These are phyloP conservation scores for Acronicta leporina DNA, from an alignment of 2,888 invertebrate genomes.

Conservation along the genomic window DNA sequence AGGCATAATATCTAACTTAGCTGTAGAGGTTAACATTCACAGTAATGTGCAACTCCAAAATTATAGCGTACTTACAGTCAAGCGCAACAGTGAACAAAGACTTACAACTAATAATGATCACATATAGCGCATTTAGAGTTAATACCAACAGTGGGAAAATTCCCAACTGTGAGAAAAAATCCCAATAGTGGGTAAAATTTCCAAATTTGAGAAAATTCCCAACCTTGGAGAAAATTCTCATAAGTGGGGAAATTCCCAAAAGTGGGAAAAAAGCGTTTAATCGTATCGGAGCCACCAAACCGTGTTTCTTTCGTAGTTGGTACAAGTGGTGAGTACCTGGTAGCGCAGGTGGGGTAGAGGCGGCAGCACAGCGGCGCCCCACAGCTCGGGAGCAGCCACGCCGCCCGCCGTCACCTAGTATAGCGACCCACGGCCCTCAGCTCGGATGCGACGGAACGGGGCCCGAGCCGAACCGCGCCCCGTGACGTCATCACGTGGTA, in stretches of 20 bases:
- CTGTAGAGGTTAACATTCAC: not conserved
- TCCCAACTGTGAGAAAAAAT: constrained; percentile 5
- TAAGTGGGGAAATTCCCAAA: too few species aligned
- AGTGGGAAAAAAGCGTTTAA: constrained; percentile 21
- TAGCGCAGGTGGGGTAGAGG: constrained; percentile 77
- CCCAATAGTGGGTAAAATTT: constrained; percentile 1
- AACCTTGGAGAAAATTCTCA: too few species aligned
- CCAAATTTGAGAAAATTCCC: too few species aligned
- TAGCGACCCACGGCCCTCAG: constrained; percentile 28
- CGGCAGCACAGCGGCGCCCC: constrained; percentile 78
- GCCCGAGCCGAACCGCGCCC: constrained; percentile 24
- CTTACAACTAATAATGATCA: not conserved
- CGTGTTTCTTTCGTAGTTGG: constrained; percentile 1
- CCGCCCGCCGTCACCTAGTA: constrained; percentile 47
- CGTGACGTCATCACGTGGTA: constrained; percentile 16
- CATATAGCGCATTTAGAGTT: not conserved
- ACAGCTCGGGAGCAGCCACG: constrained; percentile 71
- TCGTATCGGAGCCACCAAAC: constrained; percentile 47
- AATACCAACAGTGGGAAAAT: not conserved
- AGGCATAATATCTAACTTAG: not conserved
- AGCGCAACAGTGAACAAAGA: not conserved
- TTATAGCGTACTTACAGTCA: constrained; percentile 1
- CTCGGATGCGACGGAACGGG: constrained; percentile 1
- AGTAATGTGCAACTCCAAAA: not conserved
- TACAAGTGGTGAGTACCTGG: constrained; percentile 69